A percentile compares a stretch with the other conserved stretches of the same genome.
Evolutionary conservation across 2,113 vertebrate species (phyloP).

Genomic region (Atrichornis clamosus): DNA sequence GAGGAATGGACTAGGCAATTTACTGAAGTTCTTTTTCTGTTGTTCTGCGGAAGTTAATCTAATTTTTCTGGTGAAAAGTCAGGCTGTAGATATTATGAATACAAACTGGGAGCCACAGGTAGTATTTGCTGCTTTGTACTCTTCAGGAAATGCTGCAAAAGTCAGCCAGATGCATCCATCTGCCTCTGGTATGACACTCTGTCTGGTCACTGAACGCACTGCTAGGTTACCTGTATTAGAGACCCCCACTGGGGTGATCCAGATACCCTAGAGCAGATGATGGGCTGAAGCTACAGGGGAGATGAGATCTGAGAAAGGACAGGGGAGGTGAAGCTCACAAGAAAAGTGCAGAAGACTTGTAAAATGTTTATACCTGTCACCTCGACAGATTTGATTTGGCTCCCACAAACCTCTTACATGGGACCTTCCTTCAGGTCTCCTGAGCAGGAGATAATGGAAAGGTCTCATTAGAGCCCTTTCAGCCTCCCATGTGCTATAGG

Average conservation of each 20-base stretch:
- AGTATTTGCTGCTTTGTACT: neutral
- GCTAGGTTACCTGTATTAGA: accelerated
- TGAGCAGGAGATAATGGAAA: neutral
- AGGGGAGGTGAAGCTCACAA: neutral
- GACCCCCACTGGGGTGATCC: neutral
- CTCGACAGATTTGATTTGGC: neutral
- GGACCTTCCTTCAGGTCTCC: neutral
- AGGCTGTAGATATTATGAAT: neutral
- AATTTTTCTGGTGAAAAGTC: neutral
- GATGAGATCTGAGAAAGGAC: neutral
- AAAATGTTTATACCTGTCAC: neutral
- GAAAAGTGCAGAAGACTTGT: neutral
- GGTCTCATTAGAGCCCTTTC: neutral
- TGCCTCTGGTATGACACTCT: neutral
- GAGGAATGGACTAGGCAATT: neutral
- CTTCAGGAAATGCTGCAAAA: neutral
- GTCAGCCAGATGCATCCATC: neutral
- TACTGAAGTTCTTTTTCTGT: neutral
- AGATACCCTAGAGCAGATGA: neutral
- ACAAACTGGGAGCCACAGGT: neutral
- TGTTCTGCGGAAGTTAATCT: neutral
- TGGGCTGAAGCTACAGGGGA: neutral
- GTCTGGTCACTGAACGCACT: neutral
- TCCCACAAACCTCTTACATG: neutral
- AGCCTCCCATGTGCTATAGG: neutral